Conservation (phyloP, 2,797 vertebrate genomes). For the Gallinago stenura region DNA sequence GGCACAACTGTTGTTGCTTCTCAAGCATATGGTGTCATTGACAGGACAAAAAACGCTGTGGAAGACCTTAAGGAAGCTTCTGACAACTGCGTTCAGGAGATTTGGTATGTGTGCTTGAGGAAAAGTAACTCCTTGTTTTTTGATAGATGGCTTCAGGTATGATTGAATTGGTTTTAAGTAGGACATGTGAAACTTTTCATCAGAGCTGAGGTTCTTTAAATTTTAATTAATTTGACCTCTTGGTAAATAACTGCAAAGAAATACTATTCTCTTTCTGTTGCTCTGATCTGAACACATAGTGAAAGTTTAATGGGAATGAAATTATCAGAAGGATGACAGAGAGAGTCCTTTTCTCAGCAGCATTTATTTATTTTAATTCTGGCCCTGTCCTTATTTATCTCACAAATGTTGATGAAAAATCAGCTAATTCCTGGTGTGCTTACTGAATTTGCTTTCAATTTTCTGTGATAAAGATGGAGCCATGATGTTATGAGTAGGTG, state of each 20-base stretch:
- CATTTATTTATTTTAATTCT: background rate
- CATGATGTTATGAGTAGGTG: background rate
- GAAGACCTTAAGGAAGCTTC: background rate
- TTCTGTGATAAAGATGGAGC: background rate
- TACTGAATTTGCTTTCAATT: background rate
- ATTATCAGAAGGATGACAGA: background rate
- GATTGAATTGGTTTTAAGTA: background rate
- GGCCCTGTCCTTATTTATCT: background rate
- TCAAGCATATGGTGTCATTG: background rate
- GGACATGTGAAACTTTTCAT: background rate
- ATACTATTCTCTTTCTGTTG: background rate
- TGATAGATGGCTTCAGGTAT: background rate
- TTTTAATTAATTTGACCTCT: slow-evolving; percentile 2
- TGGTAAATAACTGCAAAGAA: background rate
- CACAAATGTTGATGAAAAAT: background rate
- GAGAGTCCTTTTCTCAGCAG: background rate
- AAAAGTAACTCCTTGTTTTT: background rate
- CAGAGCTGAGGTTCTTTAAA: background rate
- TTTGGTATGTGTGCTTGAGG: background rate
- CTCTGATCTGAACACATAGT: background rate
- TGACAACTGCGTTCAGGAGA: background rate
- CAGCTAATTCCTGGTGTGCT: background rate
- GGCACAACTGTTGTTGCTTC: background rate
- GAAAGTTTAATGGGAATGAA: background rate
- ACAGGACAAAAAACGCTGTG: background rate